These are phyloP conservation scores for Palythoa grandis DNA, from an alignment of 92 coral and sea anemone species.

Conservation along the genomic window DNA sequence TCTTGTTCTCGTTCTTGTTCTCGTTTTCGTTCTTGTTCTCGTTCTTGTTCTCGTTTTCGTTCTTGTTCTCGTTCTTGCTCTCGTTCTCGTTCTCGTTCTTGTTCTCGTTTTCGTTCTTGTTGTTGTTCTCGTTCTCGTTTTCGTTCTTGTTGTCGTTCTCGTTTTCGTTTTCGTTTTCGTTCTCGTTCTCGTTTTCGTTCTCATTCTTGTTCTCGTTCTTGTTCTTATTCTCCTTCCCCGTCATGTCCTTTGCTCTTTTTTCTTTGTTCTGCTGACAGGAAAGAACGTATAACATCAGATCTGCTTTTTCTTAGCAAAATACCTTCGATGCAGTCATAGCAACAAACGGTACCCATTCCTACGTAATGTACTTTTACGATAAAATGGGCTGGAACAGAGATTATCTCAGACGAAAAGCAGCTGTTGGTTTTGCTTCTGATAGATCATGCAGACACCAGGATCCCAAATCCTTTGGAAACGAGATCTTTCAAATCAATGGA, in stretches of 20 bases:
- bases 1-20: too few relatives aligned
- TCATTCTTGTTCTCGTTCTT: not conserved
- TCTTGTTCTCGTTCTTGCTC: not conserved
- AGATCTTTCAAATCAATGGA: conserved; percentile 62
- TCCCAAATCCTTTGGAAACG: conserved; percentile 13
- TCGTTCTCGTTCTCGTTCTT: not conserved
- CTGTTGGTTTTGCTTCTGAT: conserved; percentile 68
- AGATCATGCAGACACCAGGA: conserved; percentile 23
- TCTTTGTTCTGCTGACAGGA: too few relatives aligned
- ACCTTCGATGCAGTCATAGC: conserved; percentile 68
- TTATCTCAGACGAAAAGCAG: conserved; percentile 38
- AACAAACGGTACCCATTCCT: conserved; percentile 62
- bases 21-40: too few relatives aligned
- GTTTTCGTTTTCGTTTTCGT: not conserved
- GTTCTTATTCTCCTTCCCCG: not conserved
- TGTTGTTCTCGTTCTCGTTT: not conserved
- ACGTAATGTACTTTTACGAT: conserved; percentile 54
- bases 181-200: not conserved
- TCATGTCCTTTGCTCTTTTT: too few relatives aligned
- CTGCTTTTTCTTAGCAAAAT: conserved; percentile 50
- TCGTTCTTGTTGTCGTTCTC: not conserved
- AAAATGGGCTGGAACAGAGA: conserved; percentile 68
- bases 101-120: not conserved
- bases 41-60: not conserved
- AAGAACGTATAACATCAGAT: not conserved